These are phyloP conservation scores for Rhynchonycteris naso DNA, from an alignment of 2,797 vertebrate genomes.

Conservation along the genomic window DNA sequence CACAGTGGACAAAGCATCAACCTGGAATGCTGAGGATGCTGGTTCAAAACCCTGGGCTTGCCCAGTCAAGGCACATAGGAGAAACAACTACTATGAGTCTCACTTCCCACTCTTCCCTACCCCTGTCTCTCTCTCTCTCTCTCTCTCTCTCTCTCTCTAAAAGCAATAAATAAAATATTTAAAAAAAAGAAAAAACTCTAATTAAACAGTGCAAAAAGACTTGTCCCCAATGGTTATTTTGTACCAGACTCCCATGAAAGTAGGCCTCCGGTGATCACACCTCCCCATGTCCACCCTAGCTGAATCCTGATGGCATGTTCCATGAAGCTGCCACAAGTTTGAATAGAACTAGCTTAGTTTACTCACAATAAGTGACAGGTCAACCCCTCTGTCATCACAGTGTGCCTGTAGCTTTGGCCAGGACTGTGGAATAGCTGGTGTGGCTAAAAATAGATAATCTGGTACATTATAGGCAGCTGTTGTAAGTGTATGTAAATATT, in stretches of 20 bases:
- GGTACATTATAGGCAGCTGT: background rate
- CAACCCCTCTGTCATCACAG: background rate
- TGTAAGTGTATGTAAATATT: background rate
- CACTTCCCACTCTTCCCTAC: no score
- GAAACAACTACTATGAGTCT: no score
- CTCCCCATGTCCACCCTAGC: background rate
- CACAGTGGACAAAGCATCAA: no score
- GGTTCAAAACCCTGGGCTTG: no score
- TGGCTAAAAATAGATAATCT: background rate
- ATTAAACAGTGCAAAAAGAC: background rate
- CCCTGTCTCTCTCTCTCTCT: no score
- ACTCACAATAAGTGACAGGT: background rate
- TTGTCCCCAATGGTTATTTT: background rate
- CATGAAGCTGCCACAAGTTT: background rate
- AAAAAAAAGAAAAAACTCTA: background rate
- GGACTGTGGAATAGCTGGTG: background rate
- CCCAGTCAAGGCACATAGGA: no score
- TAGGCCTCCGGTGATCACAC: background rate
- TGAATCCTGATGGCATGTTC: background rate
- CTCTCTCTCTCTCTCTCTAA: no score
- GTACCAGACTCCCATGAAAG: background rate
- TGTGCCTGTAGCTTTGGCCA: background rate
- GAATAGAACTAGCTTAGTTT: background rate
- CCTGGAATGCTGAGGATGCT: no score
- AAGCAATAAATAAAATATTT: no score